Percentiles rank a stretch among this genome's conserved stretches.
These are phyloP conservation scores for Melipona bicolor DNA, from an alignment of 2,888 invertebrate genomes.

Conservation along the genomic window DNA sequence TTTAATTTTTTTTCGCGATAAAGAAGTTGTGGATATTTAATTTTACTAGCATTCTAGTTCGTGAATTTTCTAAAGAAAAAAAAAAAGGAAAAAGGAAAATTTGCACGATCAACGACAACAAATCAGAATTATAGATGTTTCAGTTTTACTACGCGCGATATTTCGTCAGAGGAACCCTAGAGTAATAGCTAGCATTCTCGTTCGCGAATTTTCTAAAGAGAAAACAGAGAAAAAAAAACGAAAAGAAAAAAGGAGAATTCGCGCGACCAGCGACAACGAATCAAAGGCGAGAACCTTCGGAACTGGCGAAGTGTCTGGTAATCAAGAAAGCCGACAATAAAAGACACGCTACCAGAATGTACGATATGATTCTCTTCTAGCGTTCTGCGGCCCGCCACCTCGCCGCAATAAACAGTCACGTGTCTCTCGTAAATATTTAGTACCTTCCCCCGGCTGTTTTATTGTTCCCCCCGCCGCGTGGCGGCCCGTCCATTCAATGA, in stretches of 20 bases:
- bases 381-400: slow-evolving; percentile 31
- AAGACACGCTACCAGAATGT: slow-evolving; percentile 46
- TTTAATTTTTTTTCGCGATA: no score
- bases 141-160: no score
- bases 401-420: slow-evolving; percentile 65
- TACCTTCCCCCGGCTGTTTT: slow-evolving; percentile 63
- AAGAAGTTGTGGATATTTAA: no score
- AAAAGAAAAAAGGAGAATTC: no score
- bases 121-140: no score
- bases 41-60: no score
- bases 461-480: slow-evolving; percentile 40
- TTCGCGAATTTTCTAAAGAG: not conserved
- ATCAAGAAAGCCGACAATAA: slow-evolving; percentile 49
- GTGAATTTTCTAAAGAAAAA: no score
- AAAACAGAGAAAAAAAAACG: not conserved
- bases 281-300: not conserved
- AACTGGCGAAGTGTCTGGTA: slow-evolving; percentile 22
- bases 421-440: slow-evolving; percentile 64
- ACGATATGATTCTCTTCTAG: slow-evolving; percentile 54
- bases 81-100: no score
- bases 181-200: not conserved
- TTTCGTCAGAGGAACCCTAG: not conserved
- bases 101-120: no score
- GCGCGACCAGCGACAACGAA: not conserved
- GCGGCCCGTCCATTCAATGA: slow-evolving; percentile 49